Percentiles rank a stretch among this genome's conserved stretches.
Conservation (phyloP, 2,888 invertebrate species). For the Agriotes lineatus region DNA sequence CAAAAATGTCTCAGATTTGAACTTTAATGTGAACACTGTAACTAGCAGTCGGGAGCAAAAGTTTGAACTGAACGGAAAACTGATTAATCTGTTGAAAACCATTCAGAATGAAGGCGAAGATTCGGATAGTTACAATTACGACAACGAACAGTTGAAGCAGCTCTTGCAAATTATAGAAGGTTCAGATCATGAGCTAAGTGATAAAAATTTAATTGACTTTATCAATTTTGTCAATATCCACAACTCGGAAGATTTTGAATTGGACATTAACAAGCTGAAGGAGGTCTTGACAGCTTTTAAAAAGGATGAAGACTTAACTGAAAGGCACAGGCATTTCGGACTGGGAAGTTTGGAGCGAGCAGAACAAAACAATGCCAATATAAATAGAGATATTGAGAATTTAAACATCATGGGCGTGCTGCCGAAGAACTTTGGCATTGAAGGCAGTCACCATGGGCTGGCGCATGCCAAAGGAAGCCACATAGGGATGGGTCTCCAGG, state of each 20-base stretch:
- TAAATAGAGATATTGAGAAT: constrained; percentile 45
- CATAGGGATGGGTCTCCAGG: constrained; percentile 57
- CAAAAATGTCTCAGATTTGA: constrained; percentile 12
- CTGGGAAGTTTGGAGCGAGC: constrained; percentile 43
- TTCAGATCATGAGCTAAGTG: constrained; percentile 54
- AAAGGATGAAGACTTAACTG: constrained; percentile 52
- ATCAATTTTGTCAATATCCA: constrained; percentile 62
- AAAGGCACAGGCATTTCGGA: constrained; percentile 54
- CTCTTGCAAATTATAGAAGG: constrained; percentile 58
- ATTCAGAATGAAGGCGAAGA: constrained; percentile 54
- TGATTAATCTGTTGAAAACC: constrained; percentile 54
- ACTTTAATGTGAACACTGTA: constrained; percentile 38
- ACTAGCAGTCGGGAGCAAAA: constrained; percentile 49
- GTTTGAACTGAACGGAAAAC: constrained; percentile 53
- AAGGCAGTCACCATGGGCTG: constrained; percentile 55
- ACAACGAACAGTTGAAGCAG: constrained; percentile 57
- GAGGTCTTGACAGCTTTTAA: constrained; percentile 59
- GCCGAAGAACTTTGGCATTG: constrained; percentile 56
- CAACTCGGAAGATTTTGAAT: constrained; percentile 58
- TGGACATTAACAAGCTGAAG: constrained; percentile 58
- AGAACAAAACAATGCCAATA: constrained; percentile 39
- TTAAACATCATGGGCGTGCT: constrained; percentile 43
- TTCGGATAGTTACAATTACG: constrained; percentile 56
- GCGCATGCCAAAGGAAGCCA: constrained; percentile 56
- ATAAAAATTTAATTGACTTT: constrained; percentile 60